Base-by-base conservation (phyloP, 1,140 invertebrate genomes). In the Ectropis grisescens region DNA sequence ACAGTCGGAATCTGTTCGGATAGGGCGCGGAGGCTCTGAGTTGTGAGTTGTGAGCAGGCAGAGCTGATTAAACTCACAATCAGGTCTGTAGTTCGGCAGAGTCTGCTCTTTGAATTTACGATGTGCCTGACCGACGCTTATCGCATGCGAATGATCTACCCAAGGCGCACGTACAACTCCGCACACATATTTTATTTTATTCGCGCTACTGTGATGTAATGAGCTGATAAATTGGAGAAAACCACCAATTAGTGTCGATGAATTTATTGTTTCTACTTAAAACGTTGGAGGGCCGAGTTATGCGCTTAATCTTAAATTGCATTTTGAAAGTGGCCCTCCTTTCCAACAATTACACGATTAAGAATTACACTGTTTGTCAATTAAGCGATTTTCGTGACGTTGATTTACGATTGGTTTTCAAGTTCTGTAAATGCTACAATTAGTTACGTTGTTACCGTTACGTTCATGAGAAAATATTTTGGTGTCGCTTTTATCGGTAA, bases 181-280 rank as follows among this genome's bases (percentile, higher is more conserved):
- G 52, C 68, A 59, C 70, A 78, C 62, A 80, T 80, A 80, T 80
- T 80, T 80, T 80, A 80, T 78, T 80, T 80, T 78, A 80, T 78
- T 80, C 71, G 60, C 72, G 68, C 75, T 80, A 78, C 75, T 68
- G 75, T 80, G 75, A 80, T 80, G 75, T 80, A 80, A 80, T 80
- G 75, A 80, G 70, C 75, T 72, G 75, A 80, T 80, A 80, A 80
- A 80, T 80, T 62, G 68, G 61, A 75, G 75, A 80, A 80, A 80
- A 80, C 75, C 72, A 80, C 75, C 75, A 80, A 80, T 80, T 80
- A 80, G 75, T 78, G 75, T 75, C 75, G 75, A 80, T 80, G 70
- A 80, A 80, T 80, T 80, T 80, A 80, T 80, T 80, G 75, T 80
- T 80, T 78, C 70, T 72, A 70, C 70, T 80, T 80, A 80, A 79